Percentiles rank a stretch among this genome's conserved stretches.
These are phyloP conservation scores for Tragelaphus scriptus DNA, from an alignment of 2,113 vertebrate genomes.

Conservation along the genomic window DNA sequence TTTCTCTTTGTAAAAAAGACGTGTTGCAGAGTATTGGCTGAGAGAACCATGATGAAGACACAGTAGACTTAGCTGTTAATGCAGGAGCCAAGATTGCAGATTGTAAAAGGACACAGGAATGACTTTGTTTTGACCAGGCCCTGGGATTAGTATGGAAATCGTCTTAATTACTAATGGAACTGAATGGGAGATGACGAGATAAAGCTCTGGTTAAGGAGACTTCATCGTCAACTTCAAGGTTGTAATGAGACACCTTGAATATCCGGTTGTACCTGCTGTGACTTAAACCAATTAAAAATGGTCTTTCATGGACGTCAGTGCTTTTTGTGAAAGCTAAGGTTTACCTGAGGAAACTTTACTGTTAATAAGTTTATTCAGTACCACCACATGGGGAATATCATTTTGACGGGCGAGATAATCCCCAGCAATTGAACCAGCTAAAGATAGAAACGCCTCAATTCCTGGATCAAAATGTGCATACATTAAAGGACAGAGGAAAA, in stretches of 20 bases:
- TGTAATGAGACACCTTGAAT: conserved; percentile 36
- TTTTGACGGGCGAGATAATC: conserved; percentile 1
- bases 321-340: conserved; percentile 17
- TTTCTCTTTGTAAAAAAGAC: not conserved
- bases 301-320: not conserved
- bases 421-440: conserved; percentile 6
- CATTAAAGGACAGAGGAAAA: not conserved
- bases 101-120: not conserved
- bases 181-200: not conserved
- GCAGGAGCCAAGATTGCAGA: not conserved
- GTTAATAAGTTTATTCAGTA: conserved; percentile 31
- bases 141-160: not conserved
- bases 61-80: not conserved
- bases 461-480: not conserved
- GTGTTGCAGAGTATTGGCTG: not conserved
- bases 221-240: not conserved
- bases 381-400: not conserved
- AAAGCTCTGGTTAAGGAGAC: not conserved
- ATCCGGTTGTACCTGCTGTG: not conserved
- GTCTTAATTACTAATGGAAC: not conserved
- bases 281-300: conserved; percentile 29
- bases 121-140: not conserved
- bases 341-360: conserved; percentile 20
- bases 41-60: not conserved
- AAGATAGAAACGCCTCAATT: conserved; percentile 29